These are phyloP conservation scores for Pipistrellus kuhlii DNA, from an alignment of 2,797 vertebrate species.

Conservation along the genomic window DNA sequence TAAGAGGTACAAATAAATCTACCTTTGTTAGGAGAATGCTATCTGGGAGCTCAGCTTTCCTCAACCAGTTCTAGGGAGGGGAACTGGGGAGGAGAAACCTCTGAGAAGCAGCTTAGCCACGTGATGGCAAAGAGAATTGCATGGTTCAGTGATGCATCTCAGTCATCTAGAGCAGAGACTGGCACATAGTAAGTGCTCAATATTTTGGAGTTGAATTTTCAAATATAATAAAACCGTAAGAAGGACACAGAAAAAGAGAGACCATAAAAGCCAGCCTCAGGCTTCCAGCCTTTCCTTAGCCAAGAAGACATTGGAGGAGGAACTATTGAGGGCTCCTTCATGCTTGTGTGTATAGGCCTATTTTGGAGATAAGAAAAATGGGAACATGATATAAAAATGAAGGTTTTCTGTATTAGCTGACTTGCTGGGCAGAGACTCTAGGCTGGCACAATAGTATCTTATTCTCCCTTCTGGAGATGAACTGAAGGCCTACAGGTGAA, in stretches of 20 bases:
- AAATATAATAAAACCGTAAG: background rate
- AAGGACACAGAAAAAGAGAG: background rate
- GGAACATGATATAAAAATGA: background rate
- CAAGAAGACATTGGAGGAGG: background rate
- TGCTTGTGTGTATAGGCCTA: background rate
- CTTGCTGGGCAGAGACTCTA: background rate
- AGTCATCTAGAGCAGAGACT: background rate
- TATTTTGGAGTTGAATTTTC: background rate
- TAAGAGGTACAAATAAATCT: background rate
- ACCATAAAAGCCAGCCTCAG: background rate
- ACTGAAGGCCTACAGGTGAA: background rate
- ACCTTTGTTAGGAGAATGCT: background rate
- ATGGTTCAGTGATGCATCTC: background rate
- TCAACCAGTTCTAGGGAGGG: background rate
- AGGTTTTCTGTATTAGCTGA: background rate
- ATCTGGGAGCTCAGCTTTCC: background rate
- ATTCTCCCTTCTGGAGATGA: conserved; percentile 37
- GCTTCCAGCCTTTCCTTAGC: background rate
- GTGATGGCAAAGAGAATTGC: background rate
- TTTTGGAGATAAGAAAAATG: background rate
- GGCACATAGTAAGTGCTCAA: background rate
- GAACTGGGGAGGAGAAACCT: background rate
- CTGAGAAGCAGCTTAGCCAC: background rate
- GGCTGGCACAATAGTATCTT: background rate
- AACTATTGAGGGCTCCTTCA: background rate